Base-by-base conservation (phyloP, 92 coral and sea anemone species). In the Phymanthus crucifer region DNA sequence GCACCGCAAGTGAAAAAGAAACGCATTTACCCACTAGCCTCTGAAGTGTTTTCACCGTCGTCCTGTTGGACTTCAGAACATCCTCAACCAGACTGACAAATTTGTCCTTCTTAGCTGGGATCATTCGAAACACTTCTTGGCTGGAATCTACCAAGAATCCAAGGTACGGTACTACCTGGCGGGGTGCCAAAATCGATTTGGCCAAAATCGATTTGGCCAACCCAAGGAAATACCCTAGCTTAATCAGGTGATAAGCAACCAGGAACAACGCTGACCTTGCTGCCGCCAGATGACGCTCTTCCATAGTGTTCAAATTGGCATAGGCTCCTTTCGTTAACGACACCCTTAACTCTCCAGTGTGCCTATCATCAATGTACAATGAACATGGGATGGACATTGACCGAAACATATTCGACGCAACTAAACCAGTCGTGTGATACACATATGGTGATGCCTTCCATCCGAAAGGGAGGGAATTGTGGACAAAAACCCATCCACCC, bases 361-460 rank as follows among this genome's bases (percentile, higher is more conserved):
- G 71, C 32, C 71, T 9, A 52, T 52, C 61, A 18, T 52, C 61
- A 1, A 52, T 1, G 19, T 18, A 52, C 61, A 52, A 52, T 4
- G 21, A 17, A 52, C 61, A 52, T 17, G 61, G 61, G 19, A 52
- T 85, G 19, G 26, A 27, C 29, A 72, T 54, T 16, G 88, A 78
- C 36, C 80, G 89, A 21, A 79, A 32, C 29, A 52, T 32, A 40
- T 73, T 75, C 3, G 81, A 72, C 23, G 61, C 72, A 13, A 69
- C 46, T 40, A 70, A 58, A 21, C 84, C 89, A 18, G 77, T 85
- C 8, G 84, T 35, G 32, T 84, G 88, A 56, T 84, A 84, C 17
- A 84, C 58, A 35, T 78, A 84, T 7, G 84, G 83, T 13, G 88
- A 84, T 0, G 37, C 4, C 18, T 78, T 78, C 84, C 83, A 80